Conservation (phyloP, 2,113 vertebrate genomes). For the Chaenogobius annularis region DNA sequence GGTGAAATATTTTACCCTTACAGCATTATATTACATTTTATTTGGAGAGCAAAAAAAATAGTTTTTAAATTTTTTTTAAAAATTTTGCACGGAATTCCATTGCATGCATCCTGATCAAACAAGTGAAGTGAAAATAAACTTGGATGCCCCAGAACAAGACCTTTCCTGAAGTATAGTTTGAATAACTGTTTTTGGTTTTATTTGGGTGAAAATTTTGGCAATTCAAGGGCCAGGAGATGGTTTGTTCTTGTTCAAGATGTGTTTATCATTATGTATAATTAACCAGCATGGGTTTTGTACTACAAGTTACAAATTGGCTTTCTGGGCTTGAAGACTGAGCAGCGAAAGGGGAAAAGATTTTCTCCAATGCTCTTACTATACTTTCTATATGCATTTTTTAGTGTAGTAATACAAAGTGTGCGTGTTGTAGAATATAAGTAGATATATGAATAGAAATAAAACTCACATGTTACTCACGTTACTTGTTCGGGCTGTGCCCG, state of each 20-base stretch:
- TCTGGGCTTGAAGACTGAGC: background rate
- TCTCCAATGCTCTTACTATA: too few relatives aligned
- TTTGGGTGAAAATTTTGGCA: background rate
- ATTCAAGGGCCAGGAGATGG: background rate
- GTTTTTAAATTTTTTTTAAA: too few relatives aligned
- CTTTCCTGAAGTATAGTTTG: background rate
- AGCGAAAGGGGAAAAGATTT: background rate
- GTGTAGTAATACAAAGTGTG: background rate
- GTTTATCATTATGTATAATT: background rate
- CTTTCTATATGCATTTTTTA: background rate
- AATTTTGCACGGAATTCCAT: too few relatives aligned
- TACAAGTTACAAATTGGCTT: background rate
- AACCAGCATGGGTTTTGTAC: background rate
- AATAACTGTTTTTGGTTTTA: background rate
- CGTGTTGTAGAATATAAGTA: background rate
- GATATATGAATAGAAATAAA: background rate
- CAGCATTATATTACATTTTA: too few relatives aligned
- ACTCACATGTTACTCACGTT: too few relatives aligned
- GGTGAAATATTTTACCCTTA: too few relatives aligned
- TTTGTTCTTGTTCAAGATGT: background rate
- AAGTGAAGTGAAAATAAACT: slow-evolving; percentile 8
- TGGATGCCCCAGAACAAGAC: background rate
- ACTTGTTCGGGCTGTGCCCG: too few relatives aligned
- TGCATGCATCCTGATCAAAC: too few relatives aligned
- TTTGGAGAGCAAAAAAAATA: too few relatives aligned